Percentiles rank a stretch among this genome's conserved stretches.
These are phyloP conservation scores for Eubasilissa splendida DNA, from an alignment of 2,888 invertebrate species.

Conservation along the genomic window DNA sequence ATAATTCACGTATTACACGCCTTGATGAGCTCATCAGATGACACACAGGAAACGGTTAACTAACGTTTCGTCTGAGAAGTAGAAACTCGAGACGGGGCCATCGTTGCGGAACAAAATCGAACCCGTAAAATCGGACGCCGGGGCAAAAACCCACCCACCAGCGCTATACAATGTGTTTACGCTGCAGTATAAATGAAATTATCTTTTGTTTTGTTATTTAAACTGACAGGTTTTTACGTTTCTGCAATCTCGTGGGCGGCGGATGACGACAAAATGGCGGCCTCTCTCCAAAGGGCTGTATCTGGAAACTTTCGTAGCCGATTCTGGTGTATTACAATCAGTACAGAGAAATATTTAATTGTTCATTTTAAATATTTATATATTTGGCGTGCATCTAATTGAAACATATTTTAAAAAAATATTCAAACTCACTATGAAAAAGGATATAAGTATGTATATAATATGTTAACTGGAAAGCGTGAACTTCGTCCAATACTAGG, in stretches of 20 bases:
- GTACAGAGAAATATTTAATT: no score
- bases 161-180: background rate
- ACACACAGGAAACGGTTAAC: conserved; percentile 51
- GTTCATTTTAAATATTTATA: no score
- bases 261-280: conserved; percentile 24
- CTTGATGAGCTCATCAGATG: conserved; percentile 43
- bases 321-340: no score
- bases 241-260: background rate
- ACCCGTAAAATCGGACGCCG: background rate
- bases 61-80: conserved; percentile 48
- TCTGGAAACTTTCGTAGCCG: background rate
- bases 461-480: no score
- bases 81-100: background rate
- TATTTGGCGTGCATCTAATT: no score
- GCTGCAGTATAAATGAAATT: background rate
- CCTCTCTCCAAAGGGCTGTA: conserved; percentile 5
- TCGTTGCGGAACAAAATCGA: background rate
- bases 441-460: no score
- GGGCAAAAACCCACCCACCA: background rate
- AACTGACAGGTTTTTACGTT: background rate
- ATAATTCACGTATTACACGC: conserved; percentile 46
- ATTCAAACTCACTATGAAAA: no score
- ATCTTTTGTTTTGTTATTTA: background rate
- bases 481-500: no score
- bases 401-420: no score